Base-by-base conservation (phyloP, 2,797 vertebrate species). In the Ptychobarbus kaznakovi region DNA sequence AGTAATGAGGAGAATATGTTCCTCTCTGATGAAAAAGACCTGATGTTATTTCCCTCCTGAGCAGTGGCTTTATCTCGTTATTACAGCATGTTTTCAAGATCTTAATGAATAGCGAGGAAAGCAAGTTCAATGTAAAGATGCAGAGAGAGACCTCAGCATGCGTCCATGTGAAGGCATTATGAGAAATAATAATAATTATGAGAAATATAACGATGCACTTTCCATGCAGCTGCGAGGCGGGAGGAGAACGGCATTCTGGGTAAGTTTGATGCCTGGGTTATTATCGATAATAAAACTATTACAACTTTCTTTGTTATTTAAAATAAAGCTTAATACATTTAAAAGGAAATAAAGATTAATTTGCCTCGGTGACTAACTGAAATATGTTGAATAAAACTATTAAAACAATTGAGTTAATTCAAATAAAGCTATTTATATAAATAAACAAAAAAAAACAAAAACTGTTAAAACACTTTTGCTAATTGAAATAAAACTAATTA, bases 71-170 rank as follows among this genome's bases (percentile, higher is more conserved):
- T 85, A 87, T 88, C 87, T 92, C 88, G 91, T 92, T 88, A 91
- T 90, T 89, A 90, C 83, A 88, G 90, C 89, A 28, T 76, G 56
- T 70, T 53, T 53, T 68, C 77, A 84, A 90, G 86, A 82, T 86
- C 88, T 93, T 93, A 93, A 93, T 94, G 91, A 92, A 89, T 80
- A 89, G 85, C 82, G 32, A 70, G 66, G 86, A 85, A 89, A 91
- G 91, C 88, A 92, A 63, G 22, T 38, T 18, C n/a, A 51, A 69
- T 53, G 28, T 53, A 69, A 53, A 81, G 79, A 68, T 78, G 66
- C 63, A 69, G 79, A 9, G 20, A 56, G 46, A 85, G 38, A 68
- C 8, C 10, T 66, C 61, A 20, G 44, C 11, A 3, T 65, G 42
- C 18, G 4, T 44, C 66, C 3, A 69, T 20, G 2, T 38, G 2